Base-by-base conservation (phyloP, 2,113 vertebrate genomes). In the Scophthalmus maximus region DNA sequence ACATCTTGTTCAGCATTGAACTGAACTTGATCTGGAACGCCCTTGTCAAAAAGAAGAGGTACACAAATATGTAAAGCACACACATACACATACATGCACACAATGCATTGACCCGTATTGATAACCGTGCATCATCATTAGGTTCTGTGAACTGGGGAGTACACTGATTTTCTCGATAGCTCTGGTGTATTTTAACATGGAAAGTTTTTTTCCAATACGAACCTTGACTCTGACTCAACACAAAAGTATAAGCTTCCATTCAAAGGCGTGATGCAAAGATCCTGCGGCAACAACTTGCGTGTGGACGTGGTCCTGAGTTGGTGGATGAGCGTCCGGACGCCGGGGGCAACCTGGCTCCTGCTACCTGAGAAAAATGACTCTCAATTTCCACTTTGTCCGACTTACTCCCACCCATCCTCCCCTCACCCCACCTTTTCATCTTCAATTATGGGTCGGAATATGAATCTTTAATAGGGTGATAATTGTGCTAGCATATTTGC, bases 401-500 rank as follows among this genome's bases (percentile, higher is more conserved):
- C 82, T 78, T 32, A n/a, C 79, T 76, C 79, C 76, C 82, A 55
- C 65, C 71, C 68, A 50, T 73, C 73, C 66, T 75, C 79, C 79
- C 68, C 26, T 65, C 78, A 81, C 73, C 85, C 82, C 64, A 72
- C 78, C 85, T 84, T 89, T 90, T 88, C 90, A 84, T 88, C 89
- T 94, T 92, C 86, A 92, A 91, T 91, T 93, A 91, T 87, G 86
- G 65, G 78, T 64, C 63, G 74, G 88, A 91, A 91, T 91, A 92
- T 93, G 90, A 94, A 92, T 94, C 92, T 92, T 93, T 93, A 94
- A 94, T 93, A 89, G 87, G 89, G 79, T 92, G 89, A 92, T 94
- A 94, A 94, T 94, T 94, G 94, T 89, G 90, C 84, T 82, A 92
- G 90, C 94, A 94, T 94, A 94, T 94, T 94, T 94, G 91, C 92